phyloP scores from a whole-genome alignment of 2,113 vertebrate species.

The Misgurnus mizolepis region DNA sequence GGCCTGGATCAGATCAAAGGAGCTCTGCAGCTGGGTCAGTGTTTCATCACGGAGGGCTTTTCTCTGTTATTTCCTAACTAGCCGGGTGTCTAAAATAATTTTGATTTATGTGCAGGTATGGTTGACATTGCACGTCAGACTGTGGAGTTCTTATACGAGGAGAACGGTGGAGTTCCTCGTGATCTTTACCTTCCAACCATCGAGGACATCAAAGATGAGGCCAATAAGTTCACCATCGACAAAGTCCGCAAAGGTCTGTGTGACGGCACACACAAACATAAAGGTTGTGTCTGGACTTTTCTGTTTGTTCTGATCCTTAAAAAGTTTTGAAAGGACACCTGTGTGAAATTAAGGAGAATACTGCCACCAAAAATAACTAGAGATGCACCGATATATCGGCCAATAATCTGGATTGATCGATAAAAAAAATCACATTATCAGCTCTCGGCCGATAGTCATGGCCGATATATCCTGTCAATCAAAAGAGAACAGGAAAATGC shows the following conservation, averaged over 20 bases:
- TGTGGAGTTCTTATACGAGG: constrained; percentile 96
- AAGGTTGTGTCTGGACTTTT: background rate
- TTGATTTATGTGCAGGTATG: constrained; percentile 76
- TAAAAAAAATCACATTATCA: too few relatives aligned
- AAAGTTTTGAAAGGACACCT: too few relatives aligned
- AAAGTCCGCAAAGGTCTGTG: constrained; percentile 98
- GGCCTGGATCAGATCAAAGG: constrained; percentile 98
- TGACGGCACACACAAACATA: background rate
- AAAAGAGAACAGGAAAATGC: too few relatives aligned
- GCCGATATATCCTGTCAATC: too few relatives aligned
- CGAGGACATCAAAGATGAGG: constrained; percentile 98
- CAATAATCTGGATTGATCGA: too few relatives aligned
- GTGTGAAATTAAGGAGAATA: too few relatives aligned
- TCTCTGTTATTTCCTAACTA: background rate
- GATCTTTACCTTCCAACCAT: constrained; percentile 98
- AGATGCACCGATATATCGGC: too few relatives aligned
- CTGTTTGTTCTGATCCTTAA: too few relatives aligned
- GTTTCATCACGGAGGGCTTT: background rate
- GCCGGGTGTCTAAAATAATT: background rate
- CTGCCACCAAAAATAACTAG: too few relatives aligned
- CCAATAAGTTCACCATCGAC: constrained; percentile 98
- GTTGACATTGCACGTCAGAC: constrained; percentile 98
- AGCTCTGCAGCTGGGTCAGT: constrained; percentile 90
- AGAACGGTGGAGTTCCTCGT: constrained; percentile 95
- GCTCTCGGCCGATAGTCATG: too few relatives aligned